phyloP scores from a whole-genome alignment of 1,140 invertebrate species.

The Scaptomyza hsui region DNA sequence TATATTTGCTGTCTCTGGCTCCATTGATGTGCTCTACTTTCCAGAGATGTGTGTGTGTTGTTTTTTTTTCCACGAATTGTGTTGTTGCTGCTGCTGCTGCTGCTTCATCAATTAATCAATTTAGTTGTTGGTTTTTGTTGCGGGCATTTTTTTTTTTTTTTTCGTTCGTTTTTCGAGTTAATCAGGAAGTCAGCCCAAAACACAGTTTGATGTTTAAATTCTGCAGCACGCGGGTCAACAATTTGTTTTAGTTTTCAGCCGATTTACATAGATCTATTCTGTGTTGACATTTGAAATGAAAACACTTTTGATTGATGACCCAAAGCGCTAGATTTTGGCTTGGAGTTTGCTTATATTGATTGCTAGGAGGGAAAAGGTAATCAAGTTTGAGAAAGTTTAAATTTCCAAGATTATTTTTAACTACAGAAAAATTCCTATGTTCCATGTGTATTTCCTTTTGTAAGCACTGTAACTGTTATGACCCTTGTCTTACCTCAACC shows the following conservation, averaged over 20 bases:
- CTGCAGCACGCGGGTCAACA: conserved; percentile 55
- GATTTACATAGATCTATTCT: conserved; percentile 16
- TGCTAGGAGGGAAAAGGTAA: no score
- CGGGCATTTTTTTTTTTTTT: conserved; percentile 40
- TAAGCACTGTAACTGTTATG: background rate
- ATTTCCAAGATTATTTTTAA: no score
- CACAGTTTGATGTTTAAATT: conserved; percentile 73
- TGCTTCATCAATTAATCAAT: conserved; percentile 79
- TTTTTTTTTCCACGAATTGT: conserved; percentile 64
- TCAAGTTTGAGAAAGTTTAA: conserved; percentile 36
- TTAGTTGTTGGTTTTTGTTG: conserved; percentile 65
- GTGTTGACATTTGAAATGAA: conserved; percentile 70
- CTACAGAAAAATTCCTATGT: no score
- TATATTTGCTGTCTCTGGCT: conserved; percentile 8
- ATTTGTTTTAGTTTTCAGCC: conserved; percentile 64
- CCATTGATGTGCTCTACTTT: conserved; percentile 61
- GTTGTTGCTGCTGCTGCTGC: conserved; percentile 29
- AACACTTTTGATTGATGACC: conserved; percentile 65
- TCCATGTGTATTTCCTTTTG: no score
- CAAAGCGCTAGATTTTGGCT: conserved; percentile 32
- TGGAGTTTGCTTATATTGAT: background rate
- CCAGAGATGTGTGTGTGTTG: background rate
- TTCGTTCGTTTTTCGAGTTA: conserved; percentile 60
- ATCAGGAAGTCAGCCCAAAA: conserved; percentile 70
- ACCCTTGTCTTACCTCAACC: conserved; percentile 16